Evolutionary conservation across 2,888 invertebrate genomes (phyloP), one percentile per base, ranked within the genome.

Genomic region (Tineola bisselliella): DNA sequence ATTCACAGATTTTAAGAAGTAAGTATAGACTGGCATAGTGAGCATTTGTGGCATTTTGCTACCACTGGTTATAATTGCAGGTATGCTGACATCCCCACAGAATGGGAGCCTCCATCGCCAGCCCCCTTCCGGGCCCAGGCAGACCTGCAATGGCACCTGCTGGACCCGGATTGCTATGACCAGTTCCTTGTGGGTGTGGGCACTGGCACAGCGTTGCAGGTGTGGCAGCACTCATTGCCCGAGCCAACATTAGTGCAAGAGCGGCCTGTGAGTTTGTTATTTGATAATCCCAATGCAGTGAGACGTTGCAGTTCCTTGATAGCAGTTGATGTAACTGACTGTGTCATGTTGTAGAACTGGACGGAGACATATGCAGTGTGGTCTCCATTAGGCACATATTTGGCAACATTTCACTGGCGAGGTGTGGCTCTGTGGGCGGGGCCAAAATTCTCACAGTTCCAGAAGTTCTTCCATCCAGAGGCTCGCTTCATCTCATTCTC

Each of bases 361-460:
- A 98, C 98, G 0, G 98, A 98, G 73, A 96, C 96, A 0, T 96
- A 97, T 69, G 95, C 98, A 0, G 93, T 95, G 68, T 99, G 99
- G 99, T 99, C 99, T 0, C 99, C 99, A 0, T 87, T 97, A 44
- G 99, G 99, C 56, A 98, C 98, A 0, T 99, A 96, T 77, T 87
- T 99, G 66, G 93, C 98, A 0, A 99, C 99, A 0, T 97, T 98
- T 87, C 99, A 99, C 75, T 93, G 93, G 79, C 91, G 94, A 64
- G 99, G 99, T 62, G 96, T 99, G 59, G 97, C 96, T 0, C 88
- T 99, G 56, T 99, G 99, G 99, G 99, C 97, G 15, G 99, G 99
- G 0, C 95, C 96, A 19, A 92, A 92, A 69, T 99, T 97, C 84
- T 90, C 91, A 0, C 96, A 97, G 79, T 94, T 97, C 71, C 95